Evolutionary conservation across 2,888 invertebrate genomes (phyloP), one percentile per base, ranked within the genome.

Genomic region (Portevinia maculata): DNA sequence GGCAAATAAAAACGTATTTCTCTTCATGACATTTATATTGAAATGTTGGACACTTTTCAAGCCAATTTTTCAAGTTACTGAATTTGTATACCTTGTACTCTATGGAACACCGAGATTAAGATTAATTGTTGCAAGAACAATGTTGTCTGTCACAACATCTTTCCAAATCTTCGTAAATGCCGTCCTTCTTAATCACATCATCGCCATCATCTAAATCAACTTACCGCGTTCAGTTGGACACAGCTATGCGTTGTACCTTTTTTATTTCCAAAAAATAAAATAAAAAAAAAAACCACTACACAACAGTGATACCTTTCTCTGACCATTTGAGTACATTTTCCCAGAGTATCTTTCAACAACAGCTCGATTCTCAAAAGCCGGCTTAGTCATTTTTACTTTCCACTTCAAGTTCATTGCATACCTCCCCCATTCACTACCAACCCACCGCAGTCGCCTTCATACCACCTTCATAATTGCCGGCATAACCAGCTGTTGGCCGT

Each of bases 311-410:
- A 57, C 64, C 64, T 74, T 65, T 74, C 74, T 59, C 70, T 52
- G 59, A 37, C 59, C 70, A 70, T 60, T 70, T 48, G 19, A 19
- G 44, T 37, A 39, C n/a, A 48, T 50, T 50, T 57, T 57, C 30
- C 57, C 55, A 64, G 46, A 46, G 53, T 64, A 59, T 70, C 59
- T 70, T 13, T 32, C 21, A 28, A 48, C 65, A 52, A 30, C 52
- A 41, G 41, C 39, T 15, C 37, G 52, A 17, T 19, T 46, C 32
- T 21, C 17, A 53, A 67, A 70, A 39, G 65, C 83, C 78, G 83
- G 67, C 78, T 83, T 62, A 78, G 30, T 73, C 73, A 78, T 71
- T 76, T 83, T 83, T 73, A 67, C 83, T 83, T 83, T 83, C 71
- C 71, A 83, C 78, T 67, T 78, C 83, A 83, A 78, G 83, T 78